Base-by-base conservation (phyloP, 1,140 invertebrate genomes). In the Heliconius hermathena region DNA sequence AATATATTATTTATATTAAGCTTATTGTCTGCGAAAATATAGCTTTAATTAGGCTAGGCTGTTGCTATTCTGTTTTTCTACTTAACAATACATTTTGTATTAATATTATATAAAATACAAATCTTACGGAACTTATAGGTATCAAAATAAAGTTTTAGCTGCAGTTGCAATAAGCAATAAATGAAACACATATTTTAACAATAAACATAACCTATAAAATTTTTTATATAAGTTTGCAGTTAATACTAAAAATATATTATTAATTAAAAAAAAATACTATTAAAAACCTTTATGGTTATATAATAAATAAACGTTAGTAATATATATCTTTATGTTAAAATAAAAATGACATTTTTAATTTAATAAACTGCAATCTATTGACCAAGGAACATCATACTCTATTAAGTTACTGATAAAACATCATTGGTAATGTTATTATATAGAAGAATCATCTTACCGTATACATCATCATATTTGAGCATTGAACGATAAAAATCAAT, bases 391-490 rank as follows among this genome's bases (percentile, higher is more conserved):
- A 36, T 36, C 33, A 6, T 36, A 36, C 6, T 36, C 33, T 36
- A 36, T 6, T 36, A 36, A 29, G 22, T 66, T 26, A 66, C 26
- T 60, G 9, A 66, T 66, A 66, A 66, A 66, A 66, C 16, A 66
- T 29, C 26, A 29, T 13, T 66, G 29, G 8, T 52, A 72, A 66
- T n/a, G 1, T 41, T 33, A 36, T 36, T 36, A 76, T 26, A 16
- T 70, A 77, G 66, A 52, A 72, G 73, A 57, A 76, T 33, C 71
- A 73, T 72, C 90, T 90, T 90, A 93, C 91, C 91, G 91, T 93
- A 77, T 93, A 93, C 91, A 93, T 93, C 90, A 93, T 91, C 90
- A 92, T 91, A 81, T 87, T 90, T 82, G 81, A 79, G 36, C 71
- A 79, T 66, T 66, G 26, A 66, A 54, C 46, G 41, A 74, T 38